Base-by-base conservation (phyloP, 2,888 invertebrate genomes). In the Cephus runcator region DNA sequence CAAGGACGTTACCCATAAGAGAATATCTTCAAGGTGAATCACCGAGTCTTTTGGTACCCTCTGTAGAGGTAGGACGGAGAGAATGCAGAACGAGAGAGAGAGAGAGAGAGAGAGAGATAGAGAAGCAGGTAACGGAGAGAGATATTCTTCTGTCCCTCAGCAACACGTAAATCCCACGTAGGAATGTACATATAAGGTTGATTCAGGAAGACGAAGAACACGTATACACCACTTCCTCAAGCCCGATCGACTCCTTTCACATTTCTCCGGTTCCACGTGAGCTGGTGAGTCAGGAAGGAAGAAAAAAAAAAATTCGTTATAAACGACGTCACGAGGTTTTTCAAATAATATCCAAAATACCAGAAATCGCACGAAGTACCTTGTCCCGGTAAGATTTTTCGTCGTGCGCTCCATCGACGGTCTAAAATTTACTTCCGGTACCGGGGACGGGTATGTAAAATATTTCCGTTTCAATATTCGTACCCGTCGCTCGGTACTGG, bases 1-100 rank as follows among this genome's bases (percentile, higher is more conserved):
- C 85, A 87, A 87, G 87, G 83, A 86, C 85, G 85, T 83, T 83
- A 81, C 82, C 83, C 85, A 81, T 76, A 86, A 85, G 82, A 86
- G 84, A 83, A 87, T 87, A 86, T 88, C 87, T 87, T 85, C 85
- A 84, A 88, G 86, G 86, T 88, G 85, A 88, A 86, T 88, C 86
- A 86, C 83, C 83, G 81, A 79, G 82, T 80, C 80, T 81, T 79
- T 77, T 77, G 81, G 71, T 56, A 23, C 71, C 71, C 71, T 31
- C 31, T 1, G 12, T 11, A 71, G 71, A 34, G 31, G 33, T 31
- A 33, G 15, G 40, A 15, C 9, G 56, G 56, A 56, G 56, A 31
- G 71, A 1, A 34, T 34, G 33, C 31, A 34, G 34, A 71, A 71
- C 69, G 12, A 35, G 12, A 1, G 12, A 12, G 35, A 34, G 6